These are phyloP conservation scores for Ranitomeya variabilis DNA, from an alignment of 2,113 vertebrate species.

Conservation along the genomic window DNA sequence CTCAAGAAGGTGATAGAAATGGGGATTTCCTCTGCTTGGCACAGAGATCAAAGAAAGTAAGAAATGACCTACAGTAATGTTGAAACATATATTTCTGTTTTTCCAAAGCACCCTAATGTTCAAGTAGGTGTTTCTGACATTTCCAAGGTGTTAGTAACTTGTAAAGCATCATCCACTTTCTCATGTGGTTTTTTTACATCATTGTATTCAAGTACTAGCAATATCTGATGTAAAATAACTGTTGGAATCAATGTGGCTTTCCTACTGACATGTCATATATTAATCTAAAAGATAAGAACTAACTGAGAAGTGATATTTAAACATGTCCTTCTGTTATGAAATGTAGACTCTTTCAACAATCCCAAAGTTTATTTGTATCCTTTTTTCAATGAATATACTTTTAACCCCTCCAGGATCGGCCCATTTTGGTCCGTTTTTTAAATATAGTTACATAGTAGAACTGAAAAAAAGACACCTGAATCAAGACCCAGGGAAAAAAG, in stretches of 20 bases:
- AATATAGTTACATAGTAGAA: no score
- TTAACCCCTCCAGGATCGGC: no score
- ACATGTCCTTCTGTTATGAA: neutral
- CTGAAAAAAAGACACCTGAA: no score
- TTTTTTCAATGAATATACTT: neutral
- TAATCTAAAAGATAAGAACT: neutral
- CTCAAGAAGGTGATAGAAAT: constrained; percentile 17
- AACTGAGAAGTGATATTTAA: neutral
- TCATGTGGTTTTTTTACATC: neutral
- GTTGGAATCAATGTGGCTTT: neutral
- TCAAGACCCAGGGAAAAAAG: no score
- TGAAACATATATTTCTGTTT: constrained; percentile 1
- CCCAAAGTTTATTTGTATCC: neutral
- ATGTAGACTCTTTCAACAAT: neutral
- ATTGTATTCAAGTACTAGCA: neutral
- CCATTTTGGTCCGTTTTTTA: no score
- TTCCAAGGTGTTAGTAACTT: neutral
- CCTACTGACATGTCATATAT: neutral
- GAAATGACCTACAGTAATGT: neutral
- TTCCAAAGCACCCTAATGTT: neutral
- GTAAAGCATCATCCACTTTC: neutral
- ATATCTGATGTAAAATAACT: constrained; percentile 17
- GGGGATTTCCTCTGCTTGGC: constrained; percentile 5
- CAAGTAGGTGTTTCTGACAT: constrained; percentile 40
- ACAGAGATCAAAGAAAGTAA: constrained; percentile 36